Evolutionary conservation across 2,888 invertebrate species (phyloP), one percentile per base, ranked within the genome.

Genomic region (Troides oblongomaculatus): DNA sequence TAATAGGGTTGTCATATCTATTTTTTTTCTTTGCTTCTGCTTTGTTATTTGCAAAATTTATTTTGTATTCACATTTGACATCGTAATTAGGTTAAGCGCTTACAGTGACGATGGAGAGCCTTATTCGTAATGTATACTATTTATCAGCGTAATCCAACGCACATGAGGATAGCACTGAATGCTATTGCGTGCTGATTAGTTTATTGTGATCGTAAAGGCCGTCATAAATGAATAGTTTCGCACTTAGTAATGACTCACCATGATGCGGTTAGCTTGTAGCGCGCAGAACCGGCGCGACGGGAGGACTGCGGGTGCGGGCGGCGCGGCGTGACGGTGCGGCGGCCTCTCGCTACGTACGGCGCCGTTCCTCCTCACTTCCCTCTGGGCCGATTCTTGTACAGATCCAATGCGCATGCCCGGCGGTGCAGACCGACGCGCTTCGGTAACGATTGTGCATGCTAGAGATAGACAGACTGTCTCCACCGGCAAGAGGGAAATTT

Each of bases 211-310:
- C 66, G 69, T 80, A 84, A 84, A 86, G 85, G 84, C 84, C 82
- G 82, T 80, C 80, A 78, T 82, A 87, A 87, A 85, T 84, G 85
- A 85, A 87, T 89, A 86, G 89, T 86, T 90, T 90, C 84, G 88
- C 89, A 88, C 84, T 85, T 82, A 81, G 83, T 76, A 84, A 83
- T 92, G 92, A 92, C 92, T 92, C 92, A 92, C 92, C 92, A 92
- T 92, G 88, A 83, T 91, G 90, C 88, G 88, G 89, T 84, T 86
- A 82, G 83, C 81, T 89, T 83, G 85, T 82, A 87, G 92, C 88
- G 90, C 87, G 82, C 87, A 81, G 85, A 86, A 84, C 87, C 88
- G 87, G 86, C 90, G 90, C 90, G 89, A 84, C 84, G 86, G 85
- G 87, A 84, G 89, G 84, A 90, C 90, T 90, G 90, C 84, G 88